Conservation (phyloP, 37 sponge, comb jelly and placozoan species). For the Dysidea cf. avara region DNA sequence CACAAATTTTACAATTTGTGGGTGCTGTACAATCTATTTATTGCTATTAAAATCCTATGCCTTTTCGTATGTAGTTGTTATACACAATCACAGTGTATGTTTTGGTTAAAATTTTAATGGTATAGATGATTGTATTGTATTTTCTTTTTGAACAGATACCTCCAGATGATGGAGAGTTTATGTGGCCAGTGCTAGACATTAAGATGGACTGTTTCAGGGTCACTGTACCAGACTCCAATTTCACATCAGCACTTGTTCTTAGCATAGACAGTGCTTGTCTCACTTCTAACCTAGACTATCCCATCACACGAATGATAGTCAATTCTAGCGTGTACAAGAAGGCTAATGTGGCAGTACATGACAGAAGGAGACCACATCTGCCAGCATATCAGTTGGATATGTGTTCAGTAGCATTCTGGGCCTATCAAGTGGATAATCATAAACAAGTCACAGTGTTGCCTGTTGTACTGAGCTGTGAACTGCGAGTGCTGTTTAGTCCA, state of each 20-base stretch:
- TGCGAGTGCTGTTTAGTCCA: no score
- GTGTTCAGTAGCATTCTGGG: slow-evolving; percentile 41
- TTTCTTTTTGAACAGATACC: no score
- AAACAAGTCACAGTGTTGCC: not conserved
- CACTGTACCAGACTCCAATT: slow-evolving; percentile 23
- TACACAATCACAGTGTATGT: no score
- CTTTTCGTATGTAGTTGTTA: no score
- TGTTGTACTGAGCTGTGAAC: not conserved
- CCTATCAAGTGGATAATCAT: not conserved
- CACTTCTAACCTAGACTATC: slow-evolving; percentile 48
- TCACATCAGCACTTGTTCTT: slow-evolving; percentile 21
- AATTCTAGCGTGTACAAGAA: slow-evolving; percentile 26
- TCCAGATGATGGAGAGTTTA: not conserved
- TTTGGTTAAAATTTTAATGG: no score
- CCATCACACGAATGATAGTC: slow-evolving; percentile 36
- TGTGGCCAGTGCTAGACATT: slow-evolving; percentile 50
- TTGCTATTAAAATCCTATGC: no score
- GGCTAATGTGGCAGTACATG: slow-evolving; percentile 26
- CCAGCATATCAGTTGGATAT: slow-evolving; percentile 69
- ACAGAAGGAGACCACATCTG: slow-evolving; percentile 49
- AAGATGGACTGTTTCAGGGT: slow-evolving; percentile 40
- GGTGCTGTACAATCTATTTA: no score
- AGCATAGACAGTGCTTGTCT: slow-evolving; percentile 13
- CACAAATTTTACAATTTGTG: no score
- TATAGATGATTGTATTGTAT: no score